These are phyloP conservation scores for Oryctes rhinoceros DNA, from an alignment of 1,140 invertebrate genomes.

Conservation along the genomic window DNA sequence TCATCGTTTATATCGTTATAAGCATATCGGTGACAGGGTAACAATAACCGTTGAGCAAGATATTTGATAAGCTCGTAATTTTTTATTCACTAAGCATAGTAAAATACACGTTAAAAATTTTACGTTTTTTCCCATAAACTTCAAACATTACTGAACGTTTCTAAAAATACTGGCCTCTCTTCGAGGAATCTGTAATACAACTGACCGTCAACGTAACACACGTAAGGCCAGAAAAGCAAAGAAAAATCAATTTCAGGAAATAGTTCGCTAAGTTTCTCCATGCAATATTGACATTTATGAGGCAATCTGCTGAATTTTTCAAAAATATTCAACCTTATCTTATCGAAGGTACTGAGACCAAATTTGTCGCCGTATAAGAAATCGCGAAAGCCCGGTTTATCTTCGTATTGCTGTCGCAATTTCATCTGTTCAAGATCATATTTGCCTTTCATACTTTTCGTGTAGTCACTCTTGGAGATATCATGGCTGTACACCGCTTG, in stretches of 20 bases:
- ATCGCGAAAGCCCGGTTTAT: neutral
- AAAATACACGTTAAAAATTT: too few species aligned
- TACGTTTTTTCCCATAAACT: neutral
- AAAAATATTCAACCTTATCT: constrained; percentile 2
- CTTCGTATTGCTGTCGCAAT: neutral
- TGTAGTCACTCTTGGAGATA: neutral
- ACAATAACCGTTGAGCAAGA: too few species aligned
- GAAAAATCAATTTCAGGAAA: constrained; percentile 54
- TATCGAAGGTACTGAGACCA: neutral
- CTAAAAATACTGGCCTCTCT: constrained; percentile 36
- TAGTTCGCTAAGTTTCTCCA: constrained; percentile 51
- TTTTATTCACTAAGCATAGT: too few species aligned
- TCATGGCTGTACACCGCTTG: neutral
- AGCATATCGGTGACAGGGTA: too few species aligned
- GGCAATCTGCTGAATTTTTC: constrained; percentile 41
- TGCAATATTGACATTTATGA: constrained; percentile 48
- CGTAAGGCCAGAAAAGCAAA: constrained; percentile 51
- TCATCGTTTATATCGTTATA: too few species aligned
- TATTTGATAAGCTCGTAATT: too few species aligned
- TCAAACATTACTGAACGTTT: constrained; percentile 43
- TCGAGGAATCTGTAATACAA: constrained; percentile 50
- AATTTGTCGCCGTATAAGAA: neutral
- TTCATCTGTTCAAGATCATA: constrained; percentile 2
- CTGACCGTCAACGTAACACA: constrained; percentile 52
- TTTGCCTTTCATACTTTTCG: neutral